Evolutionary conservation across 2,113 vertebrate genomes (phyloP).

Genomic region (Onychostoma macrolepis): DNA sequence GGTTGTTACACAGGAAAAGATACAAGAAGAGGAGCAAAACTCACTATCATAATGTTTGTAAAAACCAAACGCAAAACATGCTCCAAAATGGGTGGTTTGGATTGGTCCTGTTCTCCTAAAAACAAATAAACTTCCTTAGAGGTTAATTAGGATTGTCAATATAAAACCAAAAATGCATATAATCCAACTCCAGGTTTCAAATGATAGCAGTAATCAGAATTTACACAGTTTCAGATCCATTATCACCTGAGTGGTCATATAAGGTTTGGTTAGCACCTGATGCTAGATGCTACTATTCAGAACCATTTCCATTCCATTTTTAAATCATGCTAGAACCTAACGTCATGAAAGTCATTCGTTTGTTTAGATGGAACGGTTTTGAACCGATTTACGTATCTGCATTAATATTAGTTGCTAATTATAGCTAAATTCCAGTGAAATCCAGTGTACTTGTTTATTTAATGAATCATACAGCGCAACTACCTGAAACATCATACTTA

Average conservation of each 20-base stretch:
- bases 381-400: background rate
- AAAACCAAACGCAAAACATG: background rate
- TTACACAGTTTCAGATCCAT: background rate
- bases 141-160: background rate
- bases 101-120: background rate
- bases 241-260: background rate
- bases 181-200: background rate
- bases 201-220: background rate
- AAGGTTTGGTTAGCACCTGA: background rate
- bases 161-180: background rate
- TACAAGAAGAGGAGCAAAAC: background rate
- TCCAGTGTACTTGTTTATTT: background rate
- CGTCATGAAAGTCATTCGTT: background rate
- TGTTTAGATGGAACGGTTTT: background rate
- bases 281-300: background rate
- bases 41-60: slow-evolving; percentile 8
- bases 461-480: background rate
- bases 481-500: too few relatives aligned
- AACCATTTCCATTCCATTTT: background rate
- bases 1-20: background rate
- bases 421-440: background rate
- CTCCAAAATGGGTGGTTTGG: background rate
- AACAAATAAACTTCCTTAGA: background rate
- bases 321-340: background rate
- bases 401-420: background rate